Evolutionary conservation across 2,113 vertebrate genomes (phyloP), one percentile per base, ranked within the genome.

Genomic region (Pholis gunnellus): DNA sequence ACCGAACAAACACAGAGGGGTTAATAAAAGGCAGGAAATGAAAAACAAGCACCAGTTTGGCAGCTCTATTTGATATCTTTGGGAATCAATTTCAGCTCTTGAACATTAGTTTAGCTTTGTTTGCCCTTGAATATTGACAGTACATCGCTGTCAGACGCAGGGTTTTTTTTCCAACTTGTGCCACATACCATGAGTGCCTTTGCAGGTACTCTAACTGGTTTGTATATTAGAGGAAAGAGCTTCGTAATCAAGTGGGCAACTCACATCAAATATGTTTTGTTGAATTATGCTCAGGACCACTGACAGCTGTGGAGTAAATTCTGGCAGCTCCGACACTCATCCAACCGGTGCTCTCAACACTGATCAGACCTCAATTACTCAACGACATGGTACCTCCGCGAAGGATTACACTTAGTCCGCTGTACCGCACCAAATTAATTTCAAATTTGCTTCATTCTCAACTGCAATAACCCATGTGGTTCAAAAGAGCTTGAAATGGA

Each of bases 11-110:
- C 60, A 81, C 15, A 52, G 72, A 79, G 46, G 79, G 77, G 87
- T 89, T 92, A 90, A 93, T 86, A 80, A 85, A 77, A 86, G 69
- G 67, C 69, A 87, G 82, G 79, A 92, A 93, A 93, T 92, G 78
- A 91, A 90, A 93, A 83, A 87, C 59, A 46, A 67, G 63, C 70
- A 17, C 11, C 68, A 13, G 77, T 87, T 88, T 86, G 80, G 78
- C 72, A 88, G 72, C 70, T 78, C 78, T 61, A 36, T 34, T 42
- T 54, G 57, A 75, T 73, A 78, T 78, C 75, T 73, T 61, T 68
- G 60, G 66, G 80, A 88, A 89, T 88, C 78, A 77, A 79, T 88
- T 88, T 74, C 78, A 65, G 56, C 79, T 85, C 27, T 27, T 72
- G 57, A 77, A 71, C 42, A 34, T 22, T 31, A 22, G 17, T 73